Percentiles rank a stretch among this genome's conserved stretches.
Evolutionary conservation across 1,140 invertebrate species (phyloP).

Genomic region (Caerostris darwini): DNA sequence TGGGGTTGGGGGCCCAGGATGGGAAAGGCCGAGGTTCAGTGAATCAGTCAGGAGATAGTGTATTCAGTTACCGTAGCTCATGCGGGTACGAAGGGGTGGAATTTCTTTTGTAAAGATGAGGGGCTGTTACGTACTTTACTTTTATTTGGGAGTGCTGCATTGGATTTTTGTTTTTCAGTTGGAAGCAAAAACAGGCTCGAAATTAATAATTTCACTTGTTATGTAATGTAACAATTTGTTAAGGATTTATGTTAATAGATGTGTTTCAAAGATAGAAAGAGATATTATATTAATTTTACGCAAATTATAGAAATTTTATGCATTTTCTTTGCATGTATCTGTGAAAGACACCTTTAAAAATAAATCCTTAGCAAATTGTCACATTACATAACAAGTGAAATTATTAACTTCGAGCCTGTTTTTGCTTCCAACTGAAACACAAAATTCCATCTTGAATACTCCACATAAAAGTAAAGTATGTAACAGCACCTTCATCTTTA

Average conservation of each 20-base stretch:
- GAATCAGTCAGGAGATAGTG: not conserved
- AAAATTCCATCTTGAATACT: not conserved
- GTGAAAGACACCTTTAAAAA: too few relatives aligned
- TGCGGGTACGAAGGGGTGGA: not conserved
- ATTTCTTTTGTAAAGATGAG: not conserved
- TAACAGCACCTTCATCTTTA: not conserved
- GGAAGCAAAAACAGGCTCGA: too few relatives aligned
- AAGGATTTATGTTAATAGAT: too few relatives aligned
- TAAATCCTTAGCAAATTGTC: too few relatives aligned
- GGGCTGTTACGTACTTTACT: not conserved
- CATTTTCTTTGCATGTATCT: too few relatives aligned
- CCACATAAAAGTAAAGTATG: not conserved
- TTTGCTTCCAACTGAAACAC: not conserved
- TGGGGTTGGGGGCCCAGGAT: not conserved
- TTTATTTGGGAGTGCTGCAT: not conserved
- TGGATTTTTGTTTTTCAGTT: not conserved
- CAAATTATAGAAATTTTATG: too few relatives aligned
- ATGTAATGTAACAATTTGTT: too few relatives aligned
- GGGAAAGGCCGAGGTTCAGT: not conserved
- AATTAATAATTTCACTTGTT: too few relatives aligned
- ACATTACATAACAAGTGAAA: too few relatives aligned
- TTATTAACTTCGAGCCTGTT: too few relatives aligned
- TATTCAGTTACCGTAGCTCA: not conserved
- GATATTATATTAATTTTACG: too few relatives aligned
- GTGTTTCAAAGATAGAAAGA: too few relatives aligned